Base-by-base conservation (phyloP, 2,797 vertebrate genomes). In the Myiotriccus ornatus region DNA sequence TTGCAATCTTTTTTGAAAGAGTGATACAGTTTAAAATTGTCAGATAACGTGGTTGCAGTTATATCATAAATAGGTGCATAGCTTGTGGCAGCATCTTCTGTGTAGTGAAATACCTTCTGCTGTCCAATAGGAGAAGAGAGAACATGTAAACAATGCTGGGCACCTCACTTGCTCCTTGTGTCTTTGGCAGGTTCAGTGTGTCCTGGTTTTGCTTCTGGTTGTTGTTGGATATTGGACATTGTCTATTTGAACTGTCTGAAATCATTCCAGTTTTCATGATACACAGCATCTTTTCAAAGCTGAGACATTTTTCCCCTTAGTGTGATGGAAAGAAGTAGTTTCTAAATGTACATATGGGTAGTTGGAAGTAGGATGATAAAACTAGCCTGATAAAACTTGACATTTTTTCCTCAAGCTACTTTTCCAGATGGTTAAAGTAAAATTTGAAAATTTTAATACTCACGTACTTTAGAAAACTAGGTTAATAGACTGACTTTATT, bases 401-500 rank as follows among this genome's bases (percentile, higher is more conserved):
- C 24, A 5, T n/a, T 76, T 88, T 82, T 76, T 35, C 15, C 34
- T 85, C 34, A 70, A 74, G 64, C 34, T 59, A 34, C 52, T 85
- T 89, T 79, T 70, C 34, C 30, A 89, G 67, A 63, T 13, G 44
- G 32, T 10, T 68, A 2, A 57, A 92, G 52, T 92, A 32, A 93
- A 71, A 89, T 60, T 53, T 64, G 41, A 60, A 83, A 68, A 27
- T 74, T 76, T 2, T 46, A 77, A 50, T 87, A n/a, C 10, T 87
- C 6, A 4, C 0, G 2, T 74, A 39, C 44, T 80, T 87, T 12
- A 64, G 84, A 87, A 94, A 76, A 70, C n/a, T 43, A 60, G 50
- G 43, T 77, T 78, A 80, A 44, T 52, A 79, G 49, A 76, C 82
- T 90, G 35, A 44, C 74, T 63, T 92, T 30, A 53, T 46, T 74